These are phyloP conservation scores for Timema cristinae DNA, from an alignment of 2,888 invertebrate species.

Conservation along the genomic window DNA sequence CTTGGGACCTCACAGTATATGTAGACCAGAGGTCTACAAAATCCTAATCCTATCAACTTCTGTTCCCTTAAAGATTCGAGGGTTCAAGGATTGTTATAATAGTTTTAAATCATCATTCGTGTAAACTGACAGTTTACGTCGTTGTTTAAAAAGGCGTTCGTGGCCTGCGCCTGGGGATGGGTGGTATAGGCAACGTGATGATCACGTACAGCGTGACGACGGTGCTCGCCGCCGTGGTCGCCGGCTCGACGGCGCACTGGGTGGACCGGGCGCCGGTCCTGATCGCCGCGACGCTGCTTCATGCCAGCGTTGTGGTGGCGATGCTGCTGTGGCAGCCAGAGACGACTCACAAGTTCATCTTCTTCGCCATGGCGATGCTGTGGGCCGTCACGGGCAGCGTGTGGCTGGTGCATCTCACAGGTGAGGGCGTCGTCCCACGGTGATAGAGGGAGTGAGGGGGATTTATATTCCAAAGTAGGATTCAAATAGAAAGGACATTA, in stretches of 20 bases:
- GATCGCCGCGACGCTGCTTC: not conserved
- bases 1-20: too few relatives aligned
- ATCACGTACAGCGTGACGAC: slow-evolving; percentile 8
- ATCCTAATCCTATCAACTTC: too few relatives aligned
- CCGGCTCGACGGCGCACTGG: not conserved
- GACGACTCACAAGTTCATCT: not conserved
- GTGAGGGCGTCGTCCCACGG: not conserved
- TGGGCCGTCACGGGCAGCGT: slow-evolving; percentile 10
- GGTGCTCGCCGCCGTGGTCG: not conserved
- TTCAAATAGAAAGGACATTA: too few relatives aligned
- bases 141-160: not conserved
- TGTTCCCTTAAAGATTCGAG: too few relatives aligned
- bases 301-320: not conserved
- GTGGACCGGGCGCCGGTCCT: not conserved
- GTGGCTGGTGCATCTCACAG: not conserved
- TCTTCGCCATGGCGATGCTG: not conserved
- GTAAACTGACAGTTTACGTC: too few relatives aligned
- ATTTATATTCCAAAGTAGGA: too few relatives aligned
- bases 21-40: too few relatives aligned
- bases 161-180: slow-evolving; percentile 8
- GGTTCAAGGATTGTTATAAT: too few relatives aligned
- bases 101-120: too few relatives aligned
- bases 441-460: too few relatives aligned
- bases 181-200: slow-evolving; percentile 10
- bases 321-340: not conserved